Evolutionary conservation across 1,140 invertebrate species (phyloP).

Genomic region (Globodera rostochiensis): DNA sequence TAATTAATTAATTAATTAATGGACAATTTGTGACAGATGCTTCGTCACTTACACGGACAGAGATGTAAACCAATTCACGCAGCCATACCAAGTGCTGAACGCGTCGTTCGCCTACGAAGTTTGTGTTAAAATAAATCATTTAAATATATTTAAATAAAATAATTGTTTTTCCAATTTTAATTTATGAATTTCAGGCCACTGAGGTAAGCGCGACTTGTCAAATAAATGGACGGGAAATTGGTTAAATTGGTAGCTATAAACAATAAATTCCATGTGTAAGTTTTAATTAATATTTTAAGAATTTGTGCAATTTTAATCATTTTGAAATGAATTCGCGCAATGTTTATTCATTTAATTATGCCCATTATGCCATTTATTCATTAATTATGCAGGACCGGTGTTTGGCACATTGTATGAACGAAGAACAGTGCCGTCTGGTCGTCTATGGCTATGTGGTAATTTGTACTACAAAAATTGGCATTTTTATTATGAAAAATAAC

Average conservation of each 20-base stretch:
- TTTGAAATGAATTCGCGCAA: too few relatives aligned
- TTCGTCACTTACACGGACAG: conserved; percentile 59
- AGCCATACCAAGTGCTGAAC: conserved; percentile 48
- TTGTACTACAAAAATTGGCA: neutral
- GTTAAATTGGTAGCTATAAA: too few relatives aligned
- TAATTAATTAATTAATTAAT: conserved; percentile 29
- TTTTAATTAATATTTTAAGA: too few relatives aligned
- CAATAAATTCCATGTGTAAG: too few relatives aligned
- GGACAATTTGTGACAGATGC: conserved; percentile 39
- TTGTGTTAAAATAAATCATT: conserved; percentile 42
- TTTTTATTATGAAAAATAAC: neutral
- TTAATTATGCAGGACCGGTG: neutral
- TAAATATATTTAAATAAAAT: conserved; percentile 20
- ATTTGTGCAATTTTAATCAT: too few relatives aligned
- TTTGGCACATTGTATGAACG: conserved; percentile 30
- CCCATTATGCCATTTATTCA: neutral
- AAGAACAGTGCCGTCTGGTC: conserved; percentile 54
- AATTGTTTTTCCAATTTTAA: conserved; percentile 7
- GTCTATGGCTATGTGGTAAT: conserved; percentile 57
- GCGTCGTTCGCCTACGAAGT: neutral
- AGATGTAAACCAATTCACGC: conserved; percentile 46
- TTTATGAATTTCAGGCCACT: conserved; percentile 49
- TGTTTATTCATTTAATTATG: too few relatives aligned
- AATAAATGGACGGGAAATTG: too few relatives aligned
- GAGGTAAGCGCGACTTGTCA: conserved; percentile 26